These are phyloP conservation scores for Eutrigla gurnardus DNA, from an alignment of 2,797 vertebrate genomes.

Conservation along the genomic window DNA sequence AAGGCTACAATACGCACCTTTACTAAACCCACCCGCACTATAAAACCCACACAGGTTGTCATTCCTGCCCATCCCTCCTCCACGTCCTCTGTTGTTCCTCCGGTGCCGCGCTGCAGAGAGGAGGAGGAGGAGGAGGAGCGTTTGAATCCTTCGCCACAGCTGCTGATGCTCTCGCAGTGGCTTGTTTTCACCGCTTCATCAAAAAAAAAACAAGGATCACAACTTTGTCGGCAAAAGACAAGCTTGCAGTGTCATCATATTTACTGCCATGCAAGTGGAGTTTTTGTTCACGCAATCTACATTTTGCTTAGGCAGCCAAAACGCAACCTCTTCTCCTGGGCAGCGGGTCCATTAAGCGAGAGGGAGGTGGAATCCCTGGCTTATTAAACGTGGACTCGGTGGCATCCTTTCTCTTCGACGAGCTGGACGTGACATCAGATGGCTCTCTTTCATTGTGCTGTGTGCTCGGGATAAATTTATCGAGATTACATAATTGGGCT, in stretches of 20 bases:
- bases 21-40: constrained; percentile 45
- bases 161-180: constrained; percentile 58
- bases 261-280: constrained; percentile 79
- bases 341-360: constrained; percentile 63
- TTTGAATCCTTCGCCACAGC: constrained; percentile 57
- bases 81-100: constrained; percentile 25
- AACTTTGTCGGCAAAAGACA: constrained; percentile 82
- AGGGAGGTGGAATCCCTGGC: constrained; percentile 69
- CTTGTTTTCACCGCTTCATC: constrained; percentile 80
- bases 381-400: constrained; percentile 68
- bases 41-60: constrained; percentile 45
- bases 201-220: constrained; percentile 72
- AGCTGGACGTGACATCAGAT: constrained; percentile 50
- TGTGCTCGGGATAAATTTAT: constrained; percentile 47
- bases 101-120: constrained; percentile 1
- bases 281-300: constrained; percentile 80
- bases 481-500: constrained; percentile 67
- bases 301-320: constrained; percentile 83
- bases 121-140: constrained; percentile 12
- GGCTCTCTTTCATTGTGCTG: constrained; percentile 45
- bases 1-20: constrained; percentile 56
- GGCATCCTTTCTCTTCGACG: constrained; percentile 44
- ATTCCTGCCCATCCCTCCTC: constrained; percentile 22
- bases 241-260: constrained; percentile 84
- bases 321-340: constrained; percentile 69